Conservation (phyloP, 2,113 vertebrate genomes). For the Leucopsar rothschildi region DNA sequence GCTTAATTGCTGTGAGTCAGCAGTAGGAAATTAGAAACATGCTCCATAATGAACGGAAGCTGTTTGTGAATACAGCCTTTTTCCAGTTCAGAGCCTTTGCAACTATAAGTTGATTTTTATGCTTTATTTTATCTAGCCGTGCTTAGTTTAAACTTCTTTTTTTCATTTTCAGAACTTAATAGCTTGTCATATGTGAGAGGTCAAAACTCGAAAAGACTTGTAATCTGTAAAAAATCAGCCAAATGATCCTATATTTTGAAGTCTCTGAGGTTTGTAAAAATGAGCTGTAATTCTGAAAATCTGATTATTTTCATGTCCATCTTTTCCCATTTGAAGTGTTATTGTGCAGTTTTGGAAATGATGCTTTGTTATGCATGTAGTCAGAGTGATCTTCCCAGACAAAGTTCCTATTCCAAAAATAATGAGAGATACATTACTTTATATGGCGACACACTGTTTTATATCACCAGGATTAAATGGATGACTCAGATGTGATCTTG, state of each 20-base stretch:
- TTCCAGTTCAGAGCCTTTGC: background rate
- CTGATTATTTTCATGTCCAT: background rate
- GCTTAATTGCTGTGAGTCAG: slow-evolving; percentile 48
- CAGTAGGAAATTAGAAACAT: slow-evolving; percentile 3
- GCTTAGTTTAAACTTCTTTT: background rate
- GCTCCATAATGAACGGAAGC: background rate
- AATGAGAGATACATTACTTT: background rate
- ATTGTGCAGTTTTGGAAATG: background rate
- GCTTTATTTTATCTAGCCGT: background rate
- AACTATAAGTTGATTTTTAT: slow-evolving; percentile 17
- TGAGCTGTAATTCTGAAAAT: background rate
- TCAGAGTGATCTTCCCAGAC: background rate
- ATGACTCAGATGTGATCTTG: background rate
- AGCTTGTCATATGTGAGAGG: background rate
- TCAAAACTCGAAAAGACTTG: background rate
- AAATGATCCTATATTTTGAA: background rate
- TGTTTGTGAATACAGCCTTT: background rate
- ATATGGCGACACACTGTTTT: background rate
- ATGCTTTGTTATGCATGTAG: background rate
- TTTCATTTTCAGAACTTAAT: background rate
- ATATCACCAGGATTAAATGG: background rate
- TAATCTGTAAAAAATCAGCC: slow-evolving; percentile 1
- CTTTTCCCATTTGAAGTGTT: background rate
- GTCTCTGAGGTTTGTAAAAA: background rate
- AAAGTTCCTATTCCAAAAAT: background rate